These are phyloP conservation scores for Lithophane socia DNA, from an alignment of 2,888 invertebrate genomes.

Conservation along the genomic window DNA sequence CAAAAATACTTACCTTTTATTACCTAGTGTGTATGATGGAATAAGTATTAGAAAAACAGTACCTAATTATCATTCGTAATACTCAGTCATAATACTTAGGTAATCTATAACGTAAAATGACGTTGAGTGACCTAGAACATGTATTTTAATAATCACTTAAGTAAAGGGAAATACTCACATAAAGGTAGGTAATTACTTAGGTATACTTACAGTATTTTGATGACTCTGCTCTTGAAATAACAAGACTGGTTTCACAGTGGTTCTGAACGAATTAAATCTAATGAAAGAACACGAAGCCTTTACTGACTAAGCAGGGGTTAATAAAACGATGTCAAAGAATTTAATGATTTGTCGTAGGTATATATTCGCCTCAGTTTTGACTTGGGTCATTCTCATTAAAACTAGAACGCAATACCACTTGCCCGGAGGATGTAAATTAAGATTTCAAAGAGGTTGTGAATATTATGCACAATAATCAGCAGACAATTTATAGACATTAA, in stretches of 20 bases:
- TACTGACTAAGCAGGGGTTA: not conserved
- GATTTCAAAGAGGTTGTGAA: constrained; percentile 28
- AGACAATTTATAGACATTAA: constrained; percentile 50
- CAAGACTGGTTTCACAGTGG: constrained; percentile 9
- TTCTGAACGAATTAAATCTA: constrained; percentile 9
- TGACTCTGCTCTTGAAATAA: constrained; percentile 4
- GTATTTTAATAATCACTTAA: constrained; percentile 2
- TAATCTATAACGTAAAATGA: constrained; percentile 2
- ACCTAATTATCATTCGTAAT: no score
- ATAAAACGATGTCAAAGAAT: constrained; percentile 3
- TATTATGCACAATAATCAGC: constrained; percentile 42
- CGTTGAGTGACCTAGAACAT: constrained; percentile 6
- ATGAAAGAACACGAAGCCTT: constrained; percentile 12
- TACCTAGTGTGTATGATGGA: not conserved
- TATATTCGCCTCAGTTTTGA: not conserved
- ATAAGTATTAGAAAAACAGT: not conserved
- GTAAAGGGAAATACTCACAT: no score
- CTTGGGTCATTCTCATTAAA: constrained; percentile 20
- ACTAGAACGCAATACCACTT: constrained; percentile 11
- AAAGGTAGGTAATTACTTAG: not conserved
- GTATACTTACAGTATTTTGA: not conserved
- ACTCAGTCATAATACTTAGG: not conserved
- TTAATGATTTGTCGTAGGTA: constrained; percentile 21
- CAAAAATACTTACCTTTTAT: constrained; percentile 2
- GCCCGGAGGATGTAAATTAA: constrained; percentile 33